Evolutionary conservation across 2,888 invertebrate genomes (phyloP).

Genomic region (Celastrina argiolus): DNA sequence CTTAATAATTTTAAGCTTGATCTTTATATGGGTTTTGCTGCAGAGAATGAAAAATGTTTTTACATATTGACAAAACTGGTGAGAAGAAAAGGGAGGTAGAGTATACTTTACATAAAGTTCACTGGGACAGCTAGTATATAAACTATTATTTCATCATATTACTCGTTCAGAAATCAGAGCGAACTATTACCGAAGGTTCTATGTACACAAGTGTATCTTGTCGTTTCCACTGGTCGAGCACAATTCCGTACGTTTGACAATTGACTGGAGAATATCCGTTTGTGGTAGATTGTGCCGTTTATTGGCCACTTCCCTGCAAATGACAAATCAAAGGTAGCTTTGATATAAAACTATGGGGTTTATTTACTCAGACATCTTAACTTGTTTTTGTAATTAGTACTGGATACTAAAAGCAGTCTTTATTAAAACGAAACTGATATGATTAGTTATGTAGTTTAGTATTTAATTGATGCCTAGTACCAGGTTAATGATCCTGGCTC

Average conservation of each 20-base stretch:
- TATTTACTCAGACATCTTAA: too few species aligned
- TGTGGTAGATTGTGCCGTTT: neutral
- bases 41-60: too few species aligned
- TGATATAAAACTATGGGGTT: neutral
- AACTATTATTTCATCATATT: neutral
- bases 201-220: neutral
- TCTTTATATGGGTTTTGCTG: too few species aligned
- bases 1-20: too few species aligned
- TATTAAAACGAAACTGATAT: neutral
- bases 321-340: constrained; percentile 4
- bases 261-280: neutral
- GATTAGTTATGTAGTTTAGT: constrained; percentile 9
- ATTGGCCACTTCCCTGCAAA: neutral
- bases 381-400: too few species aligned
- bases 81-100: too few species aligned
- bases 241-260: neutral
- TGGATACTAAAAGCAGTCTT: neutral
- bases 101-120: too few species aligned
- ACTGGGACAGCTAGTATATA: too few species aligned
- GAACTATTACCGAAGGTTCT: neutral
- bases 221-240: neutral
- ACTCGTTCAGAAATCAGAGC: neutral
- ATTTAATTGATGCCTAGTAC: neutral
- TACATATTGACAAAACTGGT: too few species aligned
- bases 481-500: neutral